phyloP scores from a whole-genome alignment of 2,888 invertebrate genomes.

The Eretmocerus hayati region DNA sequence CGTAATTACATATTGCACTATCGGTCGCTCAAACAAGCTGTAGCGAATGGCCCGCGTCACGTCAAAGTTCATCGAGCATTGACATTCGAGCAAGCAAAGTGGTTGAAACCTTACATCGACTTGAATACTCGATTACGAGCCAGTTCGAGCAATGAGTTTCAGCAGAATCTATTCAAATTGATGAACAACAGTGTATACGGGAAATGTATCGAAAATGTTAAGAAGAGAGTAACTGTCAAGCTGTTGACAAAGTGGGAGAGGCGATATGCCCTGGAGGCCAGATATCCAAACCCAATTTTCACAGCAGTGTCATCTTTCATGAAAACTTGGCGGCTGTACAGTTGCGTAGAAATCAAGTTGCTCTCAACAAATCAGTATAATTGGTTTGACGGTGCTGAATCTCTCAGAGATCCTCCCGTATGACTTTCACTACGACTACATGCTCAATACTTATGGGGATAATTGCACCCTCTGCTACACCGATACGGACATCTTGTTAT shows the following conservation, averaged over 20 bases:
- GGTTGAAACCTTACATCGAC: conserved; percentile 31
- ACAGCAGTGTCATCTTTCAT: conserved; percentile 32
- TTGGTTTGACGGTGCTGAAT: conserved; percentile 32
- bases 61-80: conserved; percentile 31
- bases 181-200: conserved; percentile 37
- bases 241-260: conserved; percentile 24
- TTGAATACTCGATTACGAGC: conserved; percentile 34
- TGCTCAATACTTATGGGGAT: conserved; percentile 9
- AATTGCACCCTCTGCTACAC: not conserved
- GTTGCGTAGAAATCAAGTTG: conserved; percentile 22
- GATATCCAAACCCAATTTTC: conserved; percentile 34
- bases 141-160: conserved; percentile 34
- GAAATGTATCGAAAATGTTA: conserved; percentile 27
- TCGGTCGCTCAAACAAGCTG: conserved; percentile 28
- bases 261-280: conserved; percentile 26
- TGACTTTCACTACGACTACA: conserved; percentile 30
- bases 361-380: conserved; percentile 33
- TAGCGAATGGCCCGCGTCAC: conserved; percentile 25
- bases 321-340: conserved; percentile 35
- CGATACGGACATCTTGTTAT: conserved; percentile 1
- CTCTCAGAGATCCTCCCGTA: conserved; percentile 35
- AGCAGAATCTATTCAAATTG: conserved; percentile 37
- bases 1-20: conserved; percentile 27
- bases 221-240: too few species aligned
- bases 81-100: conserved; percentile 19